These are phyloP conservation scores for Charadrius vociferus DNA, from an alignment of 2,113 vertebrate species.

Conservation along the genomic window DNA sequence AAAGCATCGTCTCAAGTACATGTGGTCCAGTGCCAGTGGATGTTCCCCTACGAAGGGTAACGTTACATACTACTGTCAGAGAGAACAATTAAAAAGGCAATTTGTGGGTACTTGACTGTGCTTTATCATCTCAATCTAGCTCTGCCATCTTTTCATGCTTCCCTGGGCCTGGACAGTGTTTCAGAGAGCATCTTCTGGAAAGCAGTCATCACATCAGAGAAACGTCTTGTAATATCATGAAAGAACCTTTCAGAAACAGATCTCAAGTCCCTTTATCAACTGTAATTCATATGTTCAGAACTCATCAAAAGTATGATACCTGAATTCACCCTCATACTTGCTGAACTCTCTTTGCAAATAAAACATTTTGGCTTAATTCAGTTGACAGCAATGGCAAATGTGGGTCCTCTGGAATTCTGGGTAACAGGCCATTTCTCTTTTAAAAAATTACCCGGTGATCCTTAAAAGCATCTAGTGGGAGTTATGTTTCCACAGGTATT, in stretches of 20 bases:
- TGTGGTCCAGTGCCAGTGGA: not conserved
- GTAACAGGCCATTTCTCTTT: not conserved
- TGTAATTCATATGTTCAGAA: not conserved
- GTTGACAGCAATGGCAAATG: not conserved
- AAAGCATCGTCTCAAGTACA: not conserved
- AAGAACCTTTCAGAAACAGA: not conserved
- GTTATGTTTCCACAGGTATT: not conserved
- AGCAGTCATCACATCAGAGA: not conserved
- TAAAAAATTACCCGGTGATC: not conserved
- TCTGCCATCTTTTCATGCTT: not conserved
- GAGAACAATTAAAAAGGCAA: not conserved
- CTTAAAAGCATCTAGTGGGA: not conserved
- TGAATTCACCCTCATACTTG: not conserved
- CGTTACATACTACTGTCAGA: not conserved
- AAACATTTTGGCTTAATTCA: not conserved
- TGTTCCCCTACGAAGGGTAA: not conserved
- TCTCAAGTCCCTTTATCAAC: not conserved
- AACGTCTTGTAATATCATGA: not conserved
- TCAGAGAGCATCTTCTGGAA: not conserved
- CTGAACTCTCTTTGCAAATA: not conserved
- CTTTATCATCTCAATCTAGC: not conserved
- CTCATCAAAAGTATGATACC: not conserved
- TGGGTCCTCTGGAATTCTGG: not conserved
- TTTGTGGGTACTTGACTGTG: not conserved
- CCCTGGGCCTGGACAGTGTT: not conserved